A percentile compares a stretch with the other conserved stretches of the same genome.
phyloP scores from a whole-genome alignment of 2,888 invertebrate species.

The Drosophila kuntzei region DNA sequence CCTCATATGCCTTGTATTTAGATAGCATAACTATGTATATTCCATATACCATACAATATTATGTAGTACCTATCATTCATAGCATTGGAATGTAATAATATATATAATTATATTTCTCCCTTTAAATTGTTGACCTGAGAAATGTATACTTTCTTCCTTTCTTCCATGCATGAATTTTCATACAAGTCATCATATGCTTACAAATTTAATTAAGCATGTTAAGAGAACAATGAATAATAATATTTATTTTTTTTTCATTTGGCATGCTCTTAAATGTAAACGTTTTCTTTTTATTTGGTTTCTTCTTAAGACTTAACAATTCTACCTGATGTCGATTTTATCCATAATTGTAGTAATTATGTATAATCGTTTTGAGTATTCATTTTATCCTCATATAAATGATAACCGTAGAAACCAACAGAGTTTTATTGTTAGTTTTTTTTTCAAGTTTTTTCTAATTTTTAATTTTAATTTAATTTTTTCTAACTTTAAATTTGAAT shows the following conservation, averaged over 20 bases:
- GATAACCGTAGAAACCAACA: too few relatives aligned
- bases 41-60: background rate
- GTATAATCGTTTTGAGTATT: background rate
- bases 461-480: background rate
- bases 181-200: background rate
- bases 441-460: background rate
- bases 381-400: background rate
- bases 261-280: background rate
- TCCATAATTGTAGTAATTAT: background rate
- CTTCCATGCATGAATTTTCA: background rate
- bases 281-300: background rate
- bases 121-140: background rate
- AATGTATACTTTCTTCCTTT: constrained; percentile 6
- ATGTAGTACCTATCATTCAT: background rate
- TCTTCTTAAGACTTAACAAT: background rate
- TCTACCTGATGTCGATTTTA: background rate
- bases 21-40: background rate
- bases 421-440: background rate
- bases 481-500: background rate
- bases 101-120: background rate
- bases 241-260: background rate
- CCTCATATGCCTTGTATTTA: background rate
- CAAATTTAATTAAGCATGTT: background rate
- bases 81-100: background rate
- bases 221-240: background rate